Evolutionary conservation across 2,888 invertebrate genomes (phyloP).

Genomic region (Pyrochroa serraticornis): DNA sequence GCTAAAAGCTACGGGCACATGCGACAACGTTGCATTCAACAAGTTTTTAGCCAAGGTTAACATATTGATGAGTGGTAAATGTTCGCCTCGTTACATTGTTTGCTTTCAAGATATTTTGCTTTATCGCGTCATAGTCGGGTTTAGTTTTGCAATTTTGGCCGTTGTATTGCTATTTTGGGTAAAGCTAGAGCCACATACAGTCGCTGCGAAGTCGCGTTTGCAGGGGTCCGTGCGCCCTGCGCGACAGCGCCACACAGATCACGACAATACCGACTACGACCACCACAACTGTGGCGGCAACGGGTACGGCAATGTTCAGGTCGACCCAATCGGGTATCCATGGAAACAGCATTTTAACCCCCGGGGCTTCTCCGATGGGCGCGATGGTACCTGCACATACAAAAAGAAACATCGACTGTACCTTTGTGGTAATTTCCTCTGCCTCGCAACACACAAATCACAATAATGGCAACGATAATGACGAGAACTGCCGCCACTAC

Average conservation of each 20-base stretch:
- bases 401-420: slow-evolving; percentile 55
- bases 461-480: slow-evolving; percentile 90
- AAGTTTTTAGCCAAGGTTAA: not conserved
- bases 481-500: slow-evolving; percentile 90
- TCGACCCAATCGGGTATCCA: slow-evolving; percentile 90
- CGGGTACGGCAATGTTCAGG: slow-evolving; percentile 88
- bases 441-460: slow-evolving; percentile 89
- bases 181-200: slow-evolving; percentile 64
- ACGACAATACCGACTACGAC: slow-evolving; percentile 89
- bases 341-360: slow-evolving; percentile 65
- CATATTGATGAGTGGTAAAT: not conserved
- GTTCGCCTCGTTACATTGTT: too few relatives aligned
- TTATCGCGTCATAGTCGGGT: too few relatives aligned
- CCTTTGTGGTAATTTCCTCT: slow-evolving; percentile 86
- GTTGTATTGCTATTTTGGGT: too few relatives aligned
- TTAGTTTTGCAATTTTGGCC: not conserved
- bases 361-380: slow-evolving; percentile 66
- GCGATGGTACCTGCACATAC: slow-evolving; percentile 76
- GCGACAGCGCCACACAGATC: slow-evolving; percentile 85
- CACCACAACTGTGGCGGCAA: slow-evolving; percentile 87
- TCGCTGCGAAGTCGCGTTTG: slow-evolving; percentile 81
- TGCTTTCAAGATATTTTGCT: too few relatives aligned
- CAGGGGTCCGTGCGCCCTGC: slow-evolving; percentile 71
- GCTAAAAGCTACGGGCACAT: not conserved
- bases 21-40: not conserved